A percentile compares a stretch with the other conserved stretches of the same genome.
These are phyloP conservation scores for Leptinotarsa texana DNA, from an alignment of 1,140 invertebrate genomes.

Conservation along the genomic window DNA sequence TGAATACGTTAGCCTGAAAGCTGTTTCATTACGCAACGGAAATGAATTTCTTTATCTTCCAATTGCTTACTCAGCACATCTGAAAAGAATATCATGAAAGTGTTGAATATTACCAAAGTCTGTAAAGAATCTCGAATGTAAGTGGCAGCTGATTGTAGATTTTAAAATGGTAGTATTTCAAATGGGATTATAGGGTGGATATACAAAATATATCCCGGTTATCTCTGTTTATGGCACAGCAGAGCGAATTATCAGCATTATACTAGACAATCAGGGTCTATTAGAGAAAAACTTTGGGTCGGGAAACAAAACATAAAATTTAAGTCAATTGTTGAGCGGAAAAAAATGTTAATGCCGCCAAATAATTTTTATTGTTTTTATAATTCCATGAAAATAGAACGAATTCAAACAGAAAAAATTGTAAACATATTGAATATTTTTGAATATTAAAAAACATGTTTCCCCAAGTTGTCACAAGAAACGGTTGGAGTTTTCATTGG, in stretches of 20 bases:
- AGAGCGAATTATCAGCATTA: constrained; percentile 51
- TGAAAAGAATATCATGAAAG: too few species aligned
- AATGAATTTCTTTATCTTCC: too few species aligned
- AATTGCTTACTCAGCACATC: too few species aligned
- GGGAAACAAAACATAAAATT: constrained; percentile 30
- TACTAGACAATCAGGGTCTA: constrained; percentile 43
- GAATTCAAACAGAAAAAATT: not conserved
- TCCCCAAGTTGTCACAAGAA: constrained; percentile 5
- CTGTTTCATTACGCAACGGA: too few species aligned
- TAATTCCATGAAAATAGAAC: too few species aligned
- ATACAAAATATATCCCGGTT: constrained; percentile 51
- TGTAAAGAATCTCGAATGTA: constrained; percentile 25
- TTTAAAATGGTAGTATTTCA: constrained; percentile 38
- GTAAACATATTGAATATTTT: constrained; percentile 11
- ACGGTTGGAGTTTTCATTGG: constrained; percentile 3
- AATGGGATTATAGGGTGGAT: constrained; percentile 54
- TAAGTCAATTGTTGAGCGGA: constrained; percentile 46
- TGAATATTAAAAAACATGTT: constrained; percentile 20
- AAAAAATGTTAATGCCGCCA: constrained; percentile 50
- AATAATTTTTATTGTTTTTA: too few species aligned
- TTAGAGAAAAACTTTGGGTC: constrained; percentile 41
- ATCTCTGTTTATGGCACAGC: constrained; percentile 56
- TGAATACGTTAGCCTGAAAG: not conserved
- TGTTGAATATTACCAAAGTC: constrained; percentile 25
- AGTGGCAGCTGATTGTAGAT: constrained; percentile 8